Evolutionary conservation across 2,888 invertebrate species (phyloP).

Genomic region (Acronicta aceris): DNA sequence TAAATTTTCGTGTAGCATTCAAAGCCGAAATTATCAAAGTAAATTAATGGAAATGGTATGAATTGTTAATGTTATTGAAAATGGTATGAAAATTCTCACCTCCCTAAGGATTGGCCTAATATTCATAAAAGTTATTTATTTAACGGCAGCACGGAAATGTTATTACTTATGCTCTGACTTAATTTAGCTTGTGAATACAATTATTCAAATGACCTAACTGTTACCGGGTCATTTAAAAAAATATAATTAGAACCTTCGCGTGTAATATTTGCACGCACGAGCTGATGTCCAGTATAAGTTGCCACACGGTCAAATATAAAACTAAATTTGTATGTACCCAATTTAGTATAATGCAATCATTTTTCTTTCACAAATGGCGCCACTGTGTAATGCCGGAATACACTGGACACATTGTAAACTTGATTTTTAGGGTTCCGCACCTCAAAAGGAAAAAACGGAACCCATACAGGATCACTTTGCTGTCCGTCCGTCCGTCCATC

Average conservation of each 20-base stretch:
- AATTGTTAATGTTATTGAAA: constrained; percentile 46
- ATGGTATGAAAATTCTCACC: background rate
- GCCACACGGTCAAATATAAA: background rate
- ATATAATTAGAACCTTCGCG: constrained; percentile 24
- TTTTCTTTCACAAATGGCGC: background rate
- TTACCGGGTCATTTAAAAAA: constrained; percentile 27
- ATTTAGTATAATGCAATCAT: background rate
- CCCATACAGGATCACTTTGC: no score
- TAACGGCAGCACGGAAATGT: constrained; percentile 26
- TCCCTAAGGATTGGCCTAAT: constrained; percentile 12
- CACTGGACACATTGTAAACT: constrained; percentile 15
- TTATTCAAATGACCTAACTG: constrained; percentile 37
- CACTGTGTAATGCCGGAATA: constrained; percentile 1
- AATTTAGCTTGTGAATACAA: constrained; percentile 37
- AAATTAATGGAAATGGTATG: constrained; percentile 26
- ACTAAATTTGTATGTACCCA: background rate
- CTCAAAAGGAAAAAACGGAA: no score
- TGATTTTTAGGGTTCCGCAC: no score
- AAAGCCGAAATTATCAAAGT: constrained; percentile 19
- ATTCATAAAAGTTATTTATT: constrained; percentile 33
- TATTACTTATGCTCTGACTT: constrained; percentile 27
- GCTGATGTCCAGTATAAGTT: constrained; percentile 8
- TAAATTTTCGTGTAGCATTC: background rate
- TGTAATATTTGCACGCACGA: constrained; percentile 26
- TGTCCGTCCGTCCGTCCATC: no score